Evolutionary conservation across 2,888 invertebrate species (phyloP), one percentile per base, ranked within the genome.

Genomic region (Eremobia ochroleuca): DNA sequence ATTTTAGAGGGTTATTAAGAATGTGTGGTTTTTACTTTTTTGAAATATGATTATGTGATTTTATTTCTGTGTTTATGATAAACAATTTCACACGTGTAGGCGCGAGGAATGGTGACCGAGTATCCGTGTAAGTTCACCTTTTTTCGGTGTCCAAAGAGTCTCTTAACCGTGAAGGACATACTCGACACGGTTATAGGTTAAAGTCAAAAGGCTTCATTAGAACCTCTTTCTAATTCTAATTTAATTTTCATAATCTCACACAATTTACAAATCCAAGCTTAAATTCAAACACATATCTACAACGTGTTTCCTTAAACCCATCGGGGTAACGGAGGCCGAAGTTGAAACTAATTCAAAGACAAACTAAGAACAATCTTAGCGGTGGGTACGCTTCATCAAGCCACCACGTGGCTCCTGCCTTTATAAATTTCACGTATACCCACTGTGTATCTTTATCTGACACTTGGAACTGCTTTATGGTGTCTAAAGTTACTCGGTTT

Each of bases 401-500:
- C 62, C 34, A 40, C 72, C 83, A 85, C 82, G 81, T 85, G 89
- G 81, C 81, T 79, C 65, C 31, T 61, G 81, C 71, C 80, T 85
- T 83, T 86, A 87, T 89, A 89, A 90, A 88, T 91, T 90, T 85
- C 92, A 92, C 91, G 90, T 92, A 85, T 86, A 90, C 82, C 79
- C 76, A 75, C 88, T 90, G 89, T 91, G 90, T 90, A 88, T 90
- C 92, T 92, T 92, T 93, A 93, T 93, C 92, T 91, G 82, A 76
- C 85, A 90, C 90, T 91, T 89, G 88, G 88, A 92, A 92, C 93
- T 92, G 91, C 93, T 94, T 94, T 94, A 94, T 92, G 92, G 92
- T 91, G 90, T 91, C 91, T 91, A 88, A 92, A 93, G 89, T 94
- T 92, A 89, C 85, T 71, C 59, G 78, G 83, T 87, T 82, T 79